Conservation (phyloP, 2,113 vertebrate species). For the Tympanuchus pallidicinctus region DNA sequence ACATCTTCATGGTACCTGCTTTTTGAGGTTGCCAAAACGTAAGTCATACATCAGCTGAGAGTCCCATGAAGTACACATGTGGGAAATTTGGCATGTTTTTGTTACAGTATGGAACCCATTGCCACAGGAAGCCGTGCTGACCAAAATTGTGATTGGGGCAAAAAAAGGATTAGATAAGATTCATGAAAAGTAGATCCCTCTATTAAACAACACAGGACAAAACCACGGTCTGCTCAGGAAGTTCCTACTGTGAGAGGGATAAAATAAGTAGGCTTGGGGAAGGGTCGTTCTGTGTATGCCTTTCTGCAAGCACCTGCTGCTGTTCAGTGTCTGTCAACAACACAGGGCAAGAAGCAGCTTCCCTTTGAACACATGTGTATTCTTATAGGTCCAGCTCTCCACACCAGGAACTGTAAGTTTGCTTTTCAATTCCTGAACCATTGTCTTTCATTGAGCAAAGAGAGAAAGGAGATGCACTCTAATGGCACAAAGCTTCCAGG, state of each 20-base stretch:
- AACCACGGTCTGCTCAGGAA: not conserved
- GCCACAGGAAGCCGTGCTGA: not conserved
- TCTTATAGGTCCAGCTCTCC: not conserved
- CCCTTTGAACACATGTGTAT: not conserved
- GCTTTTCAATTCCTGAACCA: not conserved
- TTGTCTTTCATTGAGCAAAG: not conserved
- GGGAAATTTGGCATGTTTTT: not conserved
- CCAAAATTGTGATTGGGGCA: not conserved
- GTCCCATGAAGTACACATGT: not conserved
- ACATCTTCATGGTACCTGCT: not conserved
- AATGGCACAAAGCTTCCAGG: not conserved
- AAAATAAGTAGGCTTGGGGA: not conserved
- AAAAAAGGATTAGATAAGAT: not conserved
- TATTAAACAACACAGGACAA: not conserved
- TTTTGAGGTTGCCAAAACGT: conserved; percentile 39
- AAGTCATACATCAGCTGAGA: not conserved
- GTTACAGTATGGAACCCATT: not conserved
- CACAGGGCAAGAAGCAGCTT: not conserved
- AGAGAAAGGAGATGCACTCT: not conserved
- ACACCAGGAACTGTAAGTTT: not conserved
- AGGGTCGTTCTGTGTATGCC: not conserved
- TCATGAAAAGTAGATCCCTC: not conserved
- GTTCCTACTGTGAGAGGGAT: not conserved
- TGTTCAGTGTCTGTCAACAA: not conserved
- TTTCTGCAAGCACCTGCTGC: conserved; percentile 18